Evolutionary conservation across 2,888 invertebrate genomes (phyloP), one percentile per base, ranked within the genome.

Genomic region (Esperia sulphurella): DNA sequence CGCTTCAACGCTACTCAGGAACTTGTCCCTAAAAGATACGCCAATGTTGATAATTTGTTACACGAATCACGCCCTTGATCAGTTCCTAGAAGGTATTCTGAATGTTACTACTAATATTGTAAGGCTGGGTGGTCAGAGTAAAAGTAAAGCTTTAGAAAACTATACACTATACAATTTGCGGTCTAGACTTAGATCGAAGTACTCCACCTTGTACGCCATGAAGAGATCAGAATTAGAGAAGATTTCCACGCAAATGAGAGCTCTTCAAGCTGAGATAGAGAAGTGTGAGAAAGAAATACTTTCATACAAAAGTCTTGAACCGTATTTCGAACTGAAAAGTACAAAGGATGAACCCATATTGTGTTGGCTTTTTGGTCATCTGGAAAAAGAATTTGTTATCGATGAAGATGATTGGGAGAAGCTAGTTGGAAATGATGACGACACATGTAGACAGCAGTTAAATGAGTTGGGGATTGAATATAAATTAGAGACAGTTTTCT

Each of bases 31-130:
- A n/a, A 86, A 88, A 56, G 82, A 82, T n/a, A 81, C 83, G 2
- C 94, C 95, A 0, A 94, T 96, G 72, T 80, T 96, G 8, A 86
- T 97, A 0, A 92, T 97, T 14, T 95, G 96, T 64, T 95, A 93
- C 71, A 96, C 96, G 7, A 97, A 97, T 83, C 95, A 96, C 71
- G 96, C 96, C 5, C 79, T 97, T 40, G 97, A 97, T 82, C 96
- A 96, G 71, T 96, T 97, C 71, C 77, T 97, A 33, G 93, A 95
- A 71, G 94, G 94, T 8, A 82, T 95, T 8, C 65, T 93, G 0
- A 63, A 75, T 28, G 79, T 91, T 2, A 94, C 94, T 0, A 65
- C 88, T 0, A 88, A 88, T 50, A 88, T 96, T 49, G 83, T 95
- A 1, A 89, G 95, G 49, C 83, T 96, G 47, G 95, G 96, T 0